A percentile compares a stretch with the other conserved stretches of the same genome.
phyloP scores from a whole-genome alignment of 2,113 vertebrate genomes.

The Leucopsar rothschildi region DNA sequence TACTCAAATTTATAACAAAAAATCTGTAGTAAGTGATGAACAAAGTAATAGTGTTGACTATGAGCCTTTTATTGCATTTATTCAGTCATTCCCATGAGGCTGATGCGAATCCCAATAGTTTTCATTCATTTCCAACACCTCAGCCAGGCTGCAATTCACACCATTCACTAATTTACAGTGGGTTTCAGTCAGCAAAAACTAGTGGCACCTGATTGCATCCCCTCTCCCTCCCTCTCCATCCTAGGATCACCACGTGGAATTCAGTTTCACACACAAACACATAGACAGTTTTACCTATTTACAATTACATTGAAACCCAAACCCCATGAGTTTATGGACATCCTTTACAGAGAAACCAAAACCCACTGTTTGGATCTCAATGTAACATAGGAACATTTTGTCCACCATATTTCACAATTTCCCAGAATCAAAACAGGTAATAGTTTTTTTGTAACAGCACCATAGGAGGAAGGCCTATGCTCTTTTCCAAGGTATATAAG shows the following conservation, averaged over 20 bases:
- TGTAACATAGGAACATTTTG: slow-evolving; percentile 60
- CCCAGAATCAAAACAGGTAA: neutral
- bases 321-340: slow-evolving; percentile 43
- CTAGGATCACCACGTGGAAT: neutral
- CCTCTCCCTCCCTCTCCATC: neutral
- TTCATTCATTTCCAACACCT: neutral
- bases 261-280: slow-evolving; percentile 41
- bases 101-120: neutral
- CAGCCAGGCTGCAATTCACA: neutral
- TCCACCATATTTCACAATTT: slow-evolving; percentile 41
- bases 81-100: neutral
- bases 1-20: neutral
- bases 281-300: slow-evolving; percentile 66
- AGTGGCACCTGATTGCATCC: neutral
- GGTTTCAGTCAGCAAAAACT: neutral
- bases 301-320: slow-evolving; percentile 71
- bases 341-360: slow-evolving; percentile 62
- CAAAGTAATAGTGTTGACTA: neutral
- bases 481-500: neutral
- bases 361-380: slow-evolving; percentile 54
- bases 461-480: slow-evolving; percentile 28
- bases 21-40: neutral
- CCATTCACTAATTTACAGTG: neutral
- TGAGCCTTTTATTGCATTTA: slow-evolving; percentile 52
- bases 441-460: slow-evolving; percentile 41